Evolutionary conservation across 2,113 vertebrate species (phyloP).

Genomic region (Podiceps cristatus): DNA sequence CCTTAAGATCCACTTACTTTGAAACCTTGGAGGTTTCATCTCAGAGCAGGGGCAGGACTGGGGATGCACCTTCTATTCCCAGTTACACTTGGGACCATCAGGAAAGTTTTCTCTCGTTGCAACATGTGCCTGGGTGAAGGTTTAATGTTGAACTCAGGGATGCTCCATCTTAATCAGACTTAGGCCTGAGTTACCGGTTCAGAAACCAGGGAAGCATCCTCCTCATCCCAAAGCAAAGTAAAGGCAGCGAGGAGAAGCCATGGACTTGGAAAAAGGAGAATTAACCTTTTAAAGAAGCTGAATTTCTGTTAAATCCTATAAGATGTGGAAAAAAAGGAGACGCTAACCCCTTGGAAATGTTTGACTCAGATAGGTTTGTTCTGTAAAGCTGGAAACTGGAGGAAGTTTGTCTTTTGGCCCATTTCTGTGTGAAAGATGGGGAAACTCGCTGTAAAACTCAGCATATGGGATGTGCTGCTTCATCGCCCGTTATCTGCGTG

Average conservation of each 20-base stretch:
- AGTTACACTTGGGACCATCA: fast-evolving
- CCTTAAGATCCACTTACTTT: not conserved
- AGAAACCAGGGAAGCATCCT: not conserved
- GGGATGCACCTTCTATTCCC: not conserved
- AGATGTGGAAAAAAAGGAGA: not conserved
- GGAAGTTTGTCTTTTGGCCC: not conserved
- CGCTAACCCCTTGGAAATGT: not conserved
- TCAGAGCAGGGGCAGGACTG: not conserved
- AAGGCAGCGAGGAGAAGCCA: not conserved
- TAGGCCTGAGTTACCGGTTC: not conserved
- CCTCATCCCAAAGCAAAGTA: not conserved
- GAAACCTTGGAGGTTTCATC: not conserved
- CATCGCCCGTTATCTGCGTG: fast-evolving
- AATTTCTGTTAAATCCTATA: not conserved
- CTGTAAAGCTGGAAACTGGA: not conserved
- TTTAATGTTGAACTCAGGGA: not conserved
- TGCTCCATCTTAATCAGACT: not conserved
- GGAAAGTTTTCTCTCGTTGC: fast-evolving
- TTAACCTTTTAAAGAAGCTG: not conserved
- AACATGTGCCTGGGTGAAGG: fast-evolving
- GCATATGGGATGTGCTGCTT: not conserved
- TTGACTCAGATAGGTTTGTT: fast-evolving
- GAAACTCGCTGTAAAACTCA: fast-evolving
- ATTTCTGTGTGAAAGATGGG: not conserved
- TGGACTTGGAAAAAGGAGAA: fast-evolving